Conservation (phyloP, 2,888 invertebrate species). For the Sclerodermus sp. region DNA sequence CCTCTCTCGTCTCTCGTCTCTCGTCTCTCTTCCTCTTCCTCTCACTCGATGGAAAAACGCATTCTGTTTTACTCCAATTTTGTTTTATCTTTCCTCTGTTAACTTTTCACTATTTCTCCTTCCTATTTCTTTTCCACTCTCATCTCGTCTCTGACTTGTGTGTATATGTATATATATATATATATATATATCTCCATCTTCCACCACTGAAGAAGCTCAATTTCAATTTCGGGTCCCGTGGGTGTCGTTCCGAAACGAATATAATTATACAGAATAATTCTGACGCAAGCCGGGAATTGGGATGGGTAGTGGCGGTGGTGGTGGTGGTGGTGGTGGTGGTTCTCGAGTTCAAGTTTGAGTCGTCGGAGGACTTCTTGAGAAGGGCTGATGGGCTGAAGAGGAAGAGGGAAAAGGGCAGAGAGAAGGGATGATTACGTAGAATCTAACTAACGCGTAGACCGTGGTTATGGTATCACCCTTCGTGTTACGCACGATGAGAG, state of each 20-base stretch:
- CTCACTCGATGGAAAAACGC: not conserved
- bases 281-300: constrained; percentile 33
- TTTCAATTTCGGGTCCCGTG: constrained; percentile 57
- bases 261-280: constrained; percentile 59
- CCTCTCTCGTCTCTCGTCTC: not conserved
- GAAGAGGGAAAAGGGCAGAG: constrained; percentile 4
- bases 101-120: not conserved
- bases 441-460: constrained; percentile 27
- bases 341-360: constrained; percentile 17
- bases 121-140: not conserved
- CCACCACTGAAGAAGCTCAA: constrained; percentile 47
- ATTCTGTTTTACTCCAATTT: not conserved
- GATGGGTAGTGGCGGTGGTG: not conserved
- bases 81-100: not conserved
- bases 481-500: constrained; percentile 8
- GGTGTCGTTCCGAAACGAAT: constrained; percentile 58
- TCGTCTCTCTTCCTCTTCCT: constrained; percentile 1
- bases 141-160: too few relatives aligned
- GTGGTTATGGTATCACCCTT: constrained; percentile 22
- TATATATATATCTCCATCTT: too few relatives aligned
- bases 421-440: constrained; percentile 13
- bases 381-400: constrained; percentile 1
- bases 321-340: constrained; percentile 7
- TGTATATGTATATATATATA: too few relatives aligned
- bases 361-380: constrained; percentile 8